Base-by-base conservation (phyloP, 2,113 vertebrate genomes). In the Brienomyrus brachyistius region DNA sequence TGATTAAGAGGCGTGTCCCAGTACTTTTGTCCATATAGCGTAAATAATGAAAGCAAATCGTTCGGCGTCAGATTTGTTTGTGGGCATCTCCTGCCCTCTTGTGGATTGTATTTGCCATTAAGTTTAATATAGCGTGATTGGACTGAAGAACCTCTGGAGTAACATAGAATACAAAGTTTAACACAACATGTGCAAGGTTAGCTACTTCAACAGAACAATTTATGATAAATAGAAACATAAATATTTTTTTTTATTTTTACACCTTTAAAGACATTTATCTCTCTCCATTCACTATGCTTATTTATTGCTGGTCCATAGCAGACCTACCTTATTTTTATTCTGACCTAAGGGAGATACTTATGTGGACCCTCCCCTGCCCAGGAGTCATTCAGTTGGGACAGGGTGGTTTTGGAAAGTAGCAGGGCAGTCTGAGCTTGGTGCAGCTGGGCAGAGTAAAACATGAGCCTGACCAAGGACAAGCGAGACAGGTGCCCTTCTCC, bases 391-490 rank as follows among this genome's bases (percentile, higher is more conserved):
- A 91, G 52, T 11, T 91, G 86, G 9, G 89, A 87, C 40, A 77
- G 89, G 8, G 91, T 90, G 15, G 90, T 92, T 11, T 51, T 43
- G 23, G 90, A 84, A 27, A 95, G 92, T 9, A 94, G 90, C 3
- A 90, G 87, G 43, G 88, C 89, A 84, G 94, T 89, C 19, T 80
- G 85, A 5, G 88, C 91, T 51, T 93, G 94, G 40, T 91, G 90
- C 40, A 90, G 35, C 80, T 93, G 88, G 5, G 91, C 91, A 8
- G 27, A 50, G 21, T 31, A 90, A 86, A 91, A 92, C 91, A 94
- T 93, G 5, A 84, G 51, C 21, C 88, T 89, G 9, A 94, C 87
- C 48, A 62, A 86, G 10, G 82, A 70, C 17, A 90, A 48, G 83
- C 90, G 89, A 13, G 13, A 52, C 86, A 88, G 83, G 88, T 90